Base-by-base conservation (phyloP, 2,797 vertebrate genomes). In the Enteromius thamalakanensis region DNA sequence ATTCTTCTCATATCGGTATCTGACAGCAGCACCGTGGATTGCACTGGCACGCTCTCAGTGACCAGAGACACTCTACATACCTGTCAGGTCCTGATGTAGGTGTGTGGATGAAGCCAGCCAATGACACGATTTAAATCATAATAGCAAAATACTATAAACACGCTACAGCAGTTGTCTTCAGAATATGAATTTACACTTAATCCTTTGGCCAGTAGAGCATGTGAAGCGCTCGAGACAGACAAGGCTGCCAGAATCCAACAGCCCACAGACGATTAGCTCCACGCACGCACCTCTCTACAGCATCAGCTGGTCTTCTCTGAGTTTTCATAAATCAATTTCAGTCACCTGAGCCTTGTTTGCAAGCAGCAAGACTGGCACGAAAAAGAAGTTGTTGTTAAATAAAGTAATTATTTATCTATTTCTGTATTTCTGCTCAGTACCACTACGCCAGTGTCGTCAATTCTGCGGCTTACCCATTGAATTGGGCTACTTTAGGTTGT, bases 121-220 rank as follows among this genome's bases (percentile, higher is more conserved):
- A 68, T 47, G 4, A 40, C 21, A 68, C 29, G 14, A 69, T 78
- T 47, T 77, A 60, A 70, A 83, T 77, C 75, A 62, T 69, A 17
- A 47, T 47, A 23, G 32, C 64, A 51, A 51, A 81, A 81, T 26
- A 65, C 14, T 65, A 53, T 40, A 80, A 68, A 82, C 60, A 42
- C 11, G 7, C 80, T 75, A 55, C 49, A 55, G 70, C 71, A 34
- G 81, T 70, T 77, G 78, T 77, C 74, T 70, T 69, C 60, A 70
- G 14, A 70, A 78, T 70, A 78, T 70, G 37, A 49, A 75, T 83
- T 70, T 45, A 78, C 51, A 71, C 51, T 23, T 70, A 82, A 77
- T 83, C 81, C 65, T 77, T 77, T 77, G 81, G 74, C 65, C 51
- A 70, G 51, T 29, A 47, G 8, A 78, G 26, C 34, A 47, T 45